Evolutionary conservation across 2,797 vertebrate species (phyloP).

Genomic region (Phaenicophaeus curvirostris): DNA sequence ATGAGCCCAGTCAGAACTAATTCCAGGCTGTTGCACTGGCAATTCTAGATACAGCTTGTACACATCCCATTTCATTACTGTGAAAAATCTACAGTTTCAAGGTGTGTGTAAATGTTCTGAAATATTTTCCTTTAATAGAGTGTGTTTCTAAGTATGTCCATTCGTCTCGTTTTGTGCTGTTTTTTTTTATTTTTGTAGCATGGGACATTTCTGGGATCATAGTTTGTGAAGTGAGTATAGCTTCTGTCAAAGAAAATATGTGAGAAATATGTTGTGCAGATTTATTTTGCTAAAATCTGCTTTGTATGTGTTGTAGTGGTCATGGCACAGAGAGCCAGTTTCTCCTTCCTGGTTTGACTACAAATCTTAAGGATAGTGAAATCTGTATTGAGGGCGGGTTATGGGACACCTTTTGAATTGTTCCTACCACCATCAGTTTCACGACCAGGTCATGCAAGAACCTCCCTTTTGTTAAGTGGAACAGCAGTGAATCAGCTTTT

Average conservation of each 20-base stretch:
- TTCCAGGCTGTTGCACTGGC: background rate
- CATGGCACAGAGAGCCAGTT: background rate
- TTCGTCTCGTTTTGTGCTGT: too few species aligned
- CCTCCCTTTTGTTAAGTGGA: background rate
- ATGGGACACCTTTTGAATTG: background rate
- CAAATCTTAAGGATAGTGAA: background rate
- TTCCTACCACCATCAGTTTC: background rate
- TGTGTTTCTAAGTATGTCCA: background rate
- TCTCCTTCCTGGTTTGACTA: background rate
- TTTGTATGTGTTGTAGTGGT: background rate
- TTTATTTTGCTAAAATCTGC: background rate
- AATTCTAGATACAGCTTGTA: background rate
- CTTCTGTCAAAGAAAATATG: background rate
- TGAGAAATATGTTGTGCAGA: background rate
- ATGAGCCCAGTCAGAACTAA: background rate
- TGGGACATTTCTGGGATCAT: background rate
- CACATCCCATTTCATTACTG: background rate
- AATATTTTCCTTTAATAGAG: background rate
- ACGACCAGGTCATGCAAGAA: background rate
- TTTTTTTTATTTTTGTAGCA: background rate
- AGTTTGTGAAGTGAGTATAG: background rate
- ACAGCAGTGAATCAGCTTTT: background rate
- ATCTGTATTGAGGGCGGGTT: background rate
- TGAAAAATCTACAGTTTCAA: background rate
- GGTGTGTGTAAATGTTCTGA: background rate